Base-by-base conservation (phyloP, 2,113 vertebrate species). In the Desmodus rotundus region DNA sequence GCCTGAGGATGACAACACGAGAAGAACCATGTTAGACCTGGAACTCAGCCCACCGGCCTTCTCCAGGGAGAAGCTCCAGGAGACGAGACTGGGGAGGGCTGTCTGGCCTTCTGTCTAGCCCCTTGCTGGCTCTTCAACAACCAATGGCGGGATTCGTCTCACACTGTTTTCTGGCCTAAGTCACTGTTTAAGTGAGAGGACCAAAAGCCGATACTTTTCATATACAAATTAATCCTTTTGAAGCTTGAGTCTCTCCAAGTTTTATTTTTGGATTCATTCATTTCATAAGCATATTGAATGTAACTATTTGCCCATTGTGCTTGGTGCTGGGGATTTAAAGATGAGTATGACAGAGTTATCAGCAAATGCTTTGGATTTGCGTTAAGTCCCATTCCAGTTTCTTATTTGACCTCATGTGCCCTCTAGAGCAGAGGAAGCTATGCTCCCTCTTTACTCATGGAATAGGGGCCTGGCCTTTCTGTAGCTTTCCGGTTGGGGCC, bases 1-100 rank as follows among this genome's bases (percentile, higher is more conserved):
- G 97, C 87, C 99, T 99, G 84, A 45, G 67, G 63, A 93, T 65
- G 95, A 94, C 20, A 96, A 67, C 41, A 52, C 0, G 1, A 61
- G 77, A 56, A 80, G 24, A 84, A 22, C 16, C 56, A 1, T 2
- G 2, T 94, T 26, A 95, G 43, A 81, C 22, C 31, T 33, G 52
- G 47, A 38, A 16, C 26, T 26, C 15, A 50, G 31, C 43, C 36
- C 19, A 19, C 50, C 38, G 54, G 50, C 43, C 43, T 56, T 10
- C 63, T 77, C 65, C 54, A 22, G 47, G 85, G 3, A 9, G 84
- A 52, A 74, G 56, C 31, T 7, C n/a, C 4, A 20, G 43, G 31
- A 31, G 70, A 31, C 0, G 54, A 47, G 33, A 24, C 11, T 16
- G 2, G n/a, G 45, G 17, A 3, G 52, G 7, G n/a, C 26, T 4